Evolutionary conservation across 64 coral and sea anemone species (phyloP), one percentile per base, ranked within the genome.

Genomic region (Platygyra sinensis): DNA sequence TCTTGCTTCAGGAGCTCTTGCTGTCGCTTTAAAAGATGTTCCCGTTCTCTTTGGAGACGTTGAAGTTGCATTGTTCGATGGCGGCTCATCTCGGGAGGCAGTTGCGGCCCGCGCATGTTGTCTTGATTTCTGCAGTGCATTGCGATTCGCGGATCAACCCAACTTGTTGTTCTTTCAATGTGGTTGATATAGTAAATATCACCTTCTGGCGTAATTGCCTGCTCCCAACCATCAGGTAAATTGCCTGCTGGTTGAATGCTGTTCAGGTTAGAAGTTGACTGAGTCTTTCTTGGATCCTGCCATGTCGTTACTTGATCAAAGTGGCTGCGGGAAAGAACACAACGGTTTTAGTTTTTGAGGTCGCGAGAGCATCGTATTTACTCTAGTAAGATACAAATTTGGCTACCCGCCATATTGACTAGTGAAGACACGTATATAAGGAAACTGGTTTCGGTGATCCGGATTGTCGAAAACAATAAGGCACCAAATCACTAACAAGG

Each of bases 171-270:
- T 4, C 94, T 83, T 49, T 87, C 95, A 19, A 99, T 61, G 74
- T 99, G 97, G 83, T 99, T 99, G 51, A 99, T 99, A 71, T 93
- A 99, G 60, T 99, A 99, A 10, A 99, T 93, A 72, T 99, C 97
- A 76, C 94, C 86, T 49, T 91, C 97, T 9, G 97, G 97, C 51
- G 97, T 93, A 19, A 99, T 95, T 2, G 97, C 97, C 52, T 99
- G 97, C 22, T 99, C 94, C 97, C 97, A 99, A 18, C 97, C 97
- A 75, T 99, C 97, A 42, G 97, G 97, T 60, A 99, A 83, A 38
- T 32, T 88, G 72, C 60, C 89, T 49, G 79, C 69, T 15, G 82
- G 61, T 33, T 89, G 87, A 14, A 88, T 82, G 60, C 75, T 93
- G 55, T 62, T 93, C 67, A 99, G 90, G 84, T 98, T 98, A n/a